Evolutionary conservation across 1,140 invertebrate genomes (phyloP), one percentile per base, ranked within the genome.

Genomic region (Listronotus oregonensis): DNA sequence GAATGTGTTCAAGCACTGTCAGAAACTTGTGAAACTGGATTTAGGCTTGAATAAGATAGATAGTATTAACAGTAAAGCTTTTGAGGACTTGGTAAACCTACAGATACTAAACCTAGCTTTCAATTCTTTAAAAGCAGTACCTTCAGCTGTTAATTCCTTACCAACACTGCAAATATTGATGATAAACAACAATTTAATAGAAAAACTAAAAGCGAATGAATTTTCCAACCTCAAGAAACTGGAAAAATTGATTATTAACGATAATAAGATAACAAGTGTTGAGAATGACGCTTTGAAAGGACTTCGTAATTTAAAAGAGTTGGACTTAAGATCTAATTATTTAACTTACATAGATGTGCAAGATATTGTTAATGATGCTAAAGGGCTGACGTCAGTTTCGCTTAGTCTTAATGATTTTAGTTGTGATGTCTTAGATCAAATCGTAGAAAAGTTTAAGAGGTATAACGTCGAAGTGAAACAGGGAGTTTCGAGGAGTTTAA

Each of bases 41-140:
- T 55, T 71, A 10, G 60, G 70, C 15, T 12, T 61, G 40, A 71
- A 71, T 37, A 63, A 69, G 55, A 67, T 71, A 50, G 15, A 11
- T 15, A 18, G 9, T n/a, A 67, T 71, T 10, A 27, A 60, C 14
- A 27, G 12, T n/a, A 43, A 61, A 10, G 55, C 64, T 6, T 71
- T 71, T 43, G 43, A 56, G 6, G n/a, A 47, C 18, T 27, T 65
- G 37, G 31, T 7, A 10, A 63, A 51, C 15, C 37, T n/a, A 49
- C 1, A 27, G 60, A 31, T 11, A 14, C 51, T 69, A n/a, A 65
- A 66, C 51, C 34, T 69, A 17, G 51, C 39, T 8, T 69, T 69
- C 44, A 69, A 69, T 52, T 15, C 37, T 0, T 43, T 69, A 7
- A 46, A 27, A 44, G n/a, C 11, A 6, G n/a, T 69, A n/a, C 67